These are phyloP conservation scores for Xiphophorus couchianus DNA, from an alignment of 2,113 vertebrate species.

Conservation along the genomic window DNA sequence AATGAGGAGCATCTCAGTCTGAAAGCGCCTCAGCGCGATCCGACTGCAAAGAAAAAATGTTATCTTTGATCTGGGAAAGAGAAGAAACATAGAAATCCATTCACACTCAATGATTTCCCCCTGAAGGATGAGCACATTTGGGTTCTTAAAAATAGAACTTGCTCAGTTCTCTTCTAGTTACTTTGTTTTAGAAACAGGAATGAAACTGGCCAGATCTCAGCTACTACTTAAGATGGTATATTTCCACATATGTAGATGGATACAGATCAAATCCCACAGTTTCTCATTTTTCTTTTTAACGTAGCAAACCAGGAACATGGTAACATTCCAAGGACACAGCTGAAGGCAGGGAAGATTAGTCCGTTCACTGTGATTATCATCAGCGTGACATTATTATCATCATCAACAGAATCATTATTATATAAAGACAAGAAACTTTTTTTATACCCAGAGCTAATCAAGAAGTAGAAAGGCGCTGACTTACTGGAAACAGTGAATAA, in stretches of 20 bases:
- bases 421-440: slow-evolving; percentile 27
- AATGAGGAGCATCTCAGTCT: slow-evolving; percentile 39
- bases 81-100: slow-evolving; percentile 40
- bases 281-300: slow-evolving; percentile 24
- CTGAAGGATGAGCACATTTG: slow-evolving; percentile 35
- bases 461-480: neutral
- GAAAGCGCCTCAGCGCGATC: slow-evolving; percentile 45
- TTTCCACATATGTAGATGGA: neutral
- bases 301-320: neutral
- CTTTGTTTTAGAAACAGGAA: slow-evolving; percentile 16
- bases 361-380: slow-evolving; percentile 56
- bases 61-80: slow-evolving; percentile 47
- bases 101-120: slow-evolving; percentile 33
- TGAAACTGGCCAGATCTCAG: slow-evolving; percentile 30
- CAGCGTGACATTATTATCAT: slow-evolving; percentile 50
- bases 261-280: slow-evolving; percentile 9
- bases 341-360: slow-evolving; percentile 31
- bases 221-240: neutral
- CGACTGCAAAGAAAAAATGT: slow-evolving; percentile 11
- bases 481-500: neutral
- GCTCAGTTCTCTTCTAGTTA: slow-evolving; percentile 9
- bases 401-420: slow-evolving; percentile 42
- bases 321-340: slow-evolving; percentile 48
- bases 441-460: slow-evolving; percentile 23
- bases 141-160: slow-evolving; percentile 43